Evolutionary conservation across 2,888 invertebrate genomes (phyloP), one percentile per base, ranked within the genome.

Genomic region (Aphelenchoides bicaudatus): DNA sequence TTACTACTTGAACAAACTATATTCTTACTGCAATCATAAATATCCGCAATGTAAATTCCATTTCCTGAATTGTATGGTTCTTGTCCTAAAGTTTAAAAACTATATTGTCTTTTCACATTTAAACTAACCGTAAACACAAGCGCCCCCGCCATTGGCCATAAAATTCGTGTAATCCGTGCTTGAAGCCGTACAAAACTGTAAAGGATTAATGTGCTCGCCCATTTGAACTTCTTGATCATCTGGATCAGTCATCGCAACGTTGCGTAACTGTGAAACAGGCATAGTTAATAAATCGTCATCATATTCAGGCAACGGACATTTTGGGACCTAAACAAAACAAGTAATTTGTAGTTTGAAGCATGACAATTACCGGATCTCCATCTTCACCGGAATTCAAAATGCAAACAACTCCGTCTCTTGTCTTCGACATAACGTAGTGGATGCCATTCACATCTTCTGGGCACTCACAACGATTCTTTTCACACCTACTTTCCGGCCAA

Each of bases 381-480:
- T 76, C 75, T 58, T 76, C 76, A 30, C 76, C 76, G 37, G 74
- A 75, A 52, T 76, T 73, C 10, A 76, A 65, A 51, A 76, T 67
- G 59, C 76, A 76, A 8, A 76, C 74, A 21, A 77, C 74, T 58
- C 76, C 76, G 48, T 76, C 76, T 19, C 76, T 63, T 25, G 72
- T 72, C 59, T 71, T 73, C 4, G 72, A 71, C 64, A 66, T 75
- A 2, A 76, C 75, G 49, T 77, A 76, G 10, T 73, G 76, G 47
- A 76, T 77, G 43, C 76, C 76, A 59, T 76, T 75, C 48, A 75
- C 75, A 58, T 75, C 75, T 64, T 76, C 76, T 2, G 76, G 76
- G 49, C 76, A 76, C 51, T 76, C 76, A 55, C 76, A 76, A 29
- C 75, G 63, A 23, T 71, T 74, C 51, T 76, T 74, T 58, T 76